Evolutionary conservation across 2,797 vertebrate species (phyloP), one percentile per base, ranked within the genome.

Genomic region (Tachyglossus aculeatus): DNA sequence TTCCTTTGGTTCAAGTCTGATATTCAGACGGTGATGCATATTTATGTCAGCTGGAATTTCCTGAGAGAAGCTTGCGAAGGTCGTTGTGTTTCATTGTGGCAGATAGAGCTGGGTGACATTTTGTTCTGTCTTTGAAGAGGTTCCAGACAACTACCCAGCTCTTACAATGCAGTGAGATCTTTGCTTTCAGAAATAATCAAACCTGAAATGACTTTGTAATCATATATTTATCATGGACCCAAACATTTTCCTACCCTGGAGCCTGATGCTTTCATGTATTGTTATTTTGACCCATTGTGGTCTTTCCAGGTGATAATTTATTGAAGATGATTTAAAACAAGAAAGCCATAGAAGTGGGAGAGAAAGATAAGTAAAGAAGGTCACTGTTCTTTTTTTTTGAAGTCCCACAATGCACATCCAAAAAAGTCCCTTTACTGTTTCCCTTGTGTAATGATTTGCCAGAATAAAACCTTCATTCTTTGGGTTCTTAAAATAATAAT

Each of bases 101-200:
- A 54, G 63, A 80, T 86, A 51, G 60, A 61, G 39, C 59, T 57
- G 56, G 43, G 47, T 82, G 78, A 37, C 31, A 74, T 21, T 43
- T 22, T 60, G 24, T 78, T 70, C 2, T 1, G 29, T 70, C 44
- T 77, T 60, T 44, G 64, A 74, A 84, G 78, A 10, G 18, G 60
- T 85, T 77, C 40, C 40, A 63, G 1, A 45, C 41, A 41, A 65
- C 80, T 72, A 25, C 15, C 80, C 62, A 70, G 67, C 84, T 21
- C 43, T 59, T 55, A 22, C 52, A 34, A 13, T 41, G 71, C 43
- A 2, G 0, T 82, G 71, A 4, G 0, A 77, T 85, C 32, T 45
- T 32, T 52, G 54, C 82, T 77, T 81, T 88, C 78, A 86, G 58
- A 86, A 81, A 38, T 74, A 77, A 66, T 85, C 72, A 81, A 78